Percentiles rank a stretch among this genome's conserved stretches.
These are phyloP conservation scores for Puffinus mauretanicus DNA, from an alignment of 2,113 vertebrate species.

Conservation along the genomic window DNA sequence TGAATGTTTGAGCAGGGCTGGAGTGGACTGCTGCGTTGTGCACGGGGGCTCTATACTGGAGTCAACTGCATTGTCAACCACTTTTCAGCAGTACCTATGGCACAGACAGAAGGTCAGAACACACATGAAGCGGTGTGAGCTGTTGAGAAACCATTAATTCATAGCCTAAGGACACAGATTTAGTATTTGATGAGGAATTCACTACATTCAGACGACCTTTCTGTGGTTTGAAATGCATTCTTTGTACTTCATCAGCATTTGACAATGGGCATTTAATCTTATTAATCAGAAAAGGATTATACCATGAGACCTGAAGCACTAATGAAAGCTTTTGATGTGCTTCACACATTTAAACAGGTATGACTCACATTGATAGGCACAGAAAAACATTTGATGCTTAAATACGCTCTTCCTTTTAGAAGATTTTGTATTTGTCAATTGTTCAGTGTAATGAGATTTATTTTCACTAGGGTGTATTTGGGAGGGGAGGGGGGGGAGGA, in stretches of 20 bases:
- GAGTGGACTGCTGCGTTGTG: too few relatives aligned
- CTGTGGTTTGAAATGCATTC: neutral
- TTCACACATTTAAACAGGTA: neutral
- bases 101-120: neutral
- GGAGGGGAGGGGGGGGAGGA: too few relatives aligned
- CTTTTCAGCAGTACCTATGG: neutral
- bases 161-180: neutral
- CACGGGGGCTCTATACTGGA: fast-evolving
- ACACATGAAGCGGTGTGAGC: neutral
- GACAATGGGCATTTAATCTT: neutral
- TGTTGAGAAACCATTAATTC: neutral
- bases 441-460: neutral
- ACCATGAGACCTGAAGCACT: neutral
- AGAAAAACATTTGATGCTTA: neutral
- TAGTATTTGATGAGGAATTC: neutral
- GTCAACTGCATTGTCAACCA: neutral
- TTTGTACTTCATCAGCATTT: neutral
- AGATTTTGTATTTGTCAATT: neutral
- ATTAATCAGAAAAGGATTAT: neutral
- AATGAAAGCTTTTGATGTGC: neutral
- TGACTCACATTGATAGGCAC: neutral
- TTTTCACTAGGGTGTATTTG: neutral
- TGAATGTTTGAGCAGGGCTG: neutral
- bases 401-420: neutral
- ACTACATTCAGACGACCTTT: neutral